phyloP scores from a whole-genome alignment of 2,113 vertebrate genomes.

The Zosterops borbonicus region DNA sequence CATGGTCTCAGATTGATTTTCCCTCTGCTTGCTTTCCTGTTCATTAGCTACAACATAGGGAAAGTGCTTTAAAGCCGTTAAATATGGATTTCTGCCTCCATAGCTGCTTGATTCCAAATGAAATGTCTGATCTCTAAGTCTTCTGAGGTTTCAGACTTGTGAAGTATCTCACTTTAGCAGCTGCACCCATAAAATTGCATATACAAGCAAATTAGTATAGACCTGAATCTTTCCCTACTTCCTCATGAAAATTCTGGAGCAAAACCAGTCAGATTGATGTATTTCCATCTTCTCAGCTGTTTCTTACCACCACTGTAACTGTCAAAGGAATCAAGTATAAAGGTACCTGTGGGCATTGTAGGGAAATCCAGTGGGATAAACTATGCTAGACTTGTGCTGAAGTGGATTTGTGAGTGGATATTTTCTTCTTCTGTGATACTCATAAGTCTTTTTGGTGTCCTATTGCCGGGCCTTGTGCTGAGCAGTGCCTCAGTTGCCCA shows the following conservation, averaged over 20 bases:
- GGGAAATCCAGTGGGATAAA: not conserved
- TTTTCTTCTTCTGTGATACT: not conserved
- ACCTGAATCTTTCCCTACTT: not conserved
- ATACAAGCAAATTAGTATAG: not conserved
- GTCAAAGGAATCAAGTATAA: not conserved
- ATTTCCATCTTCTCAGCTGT: not conserved
- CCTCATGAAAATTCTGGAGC: not conserved
- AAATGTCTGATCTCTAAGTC: not conserved
- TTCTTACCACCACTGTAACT: not conserved
- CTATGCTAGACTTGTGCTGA: not conserved
- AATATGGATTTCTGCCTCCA: not conserved
- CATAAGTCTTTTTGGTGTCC: not conserved
- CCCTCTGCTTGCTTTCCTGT: not conserved
- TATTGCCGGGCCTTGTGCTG: not conserved
- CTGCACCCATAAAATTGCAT: not conserved
- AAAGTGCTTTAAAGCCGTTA: not conserved
- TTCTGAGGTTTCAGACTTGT: not conserved
- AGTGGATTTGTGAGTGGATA: not conserved
- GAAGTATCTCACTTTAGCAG: slow-evolving; percentile 20
- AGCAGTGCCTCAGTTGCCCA: not conserved
- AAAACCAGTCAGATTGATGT: not conserved
- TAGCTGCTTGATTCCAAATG: not conserved
- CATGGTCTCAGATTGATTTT: not conserved
- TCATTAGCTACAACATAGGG: not conserved
- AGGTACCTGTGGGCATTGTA: not conserved